These are phyloP conservation scores for Antechinus stuartii DNA, from an alignment of 2,113 vertebrate genomes.

Conservation along the genomic window DNA sequence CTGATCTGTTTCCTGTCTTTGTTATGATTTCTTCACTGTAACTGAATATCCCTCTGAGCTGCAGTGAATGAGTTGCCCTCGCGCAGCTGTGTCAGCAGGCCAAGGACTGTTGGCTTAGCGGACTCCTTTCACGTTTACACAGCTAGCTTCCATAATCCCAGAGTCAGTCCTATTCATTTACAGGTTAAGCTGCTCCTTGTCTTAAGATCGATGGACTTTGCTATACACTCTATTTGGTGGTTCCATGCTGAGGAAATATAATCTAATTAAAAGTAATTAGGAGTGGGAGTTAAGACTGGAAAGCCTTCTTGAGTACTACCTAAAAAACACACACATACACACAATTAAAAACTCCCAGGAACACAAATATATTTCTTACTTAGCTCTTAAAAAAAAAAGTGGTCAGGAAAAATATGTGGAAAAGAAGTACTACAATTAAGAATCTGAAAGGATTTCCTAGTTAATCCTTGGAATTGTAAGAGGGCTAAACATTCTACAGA, in stretches of 20 bases:
- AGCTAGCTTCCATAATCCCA: slow-evolving; percentile 56
- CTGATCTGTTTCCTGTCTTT: slow-evolving; percentile 95
- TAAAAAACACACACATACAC: not conserved
- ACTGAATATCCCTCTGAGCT: slow-evolving; percentile 84
- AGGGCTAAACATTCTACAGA: slow-evolving; percentile 6
- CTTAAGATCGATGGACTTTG: fast-evolving
- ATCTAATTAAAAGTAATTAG: slow-evolving; percentile 57
- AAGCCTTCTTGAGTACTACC: slow-evolving; percentile 6
- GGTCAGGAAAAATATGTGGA: slow-evolving; percentile 24
- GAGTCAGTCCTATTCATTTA: slow-evolving; percentile 54
- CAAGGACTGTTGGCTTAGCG: slow-evolving; percentile 69
- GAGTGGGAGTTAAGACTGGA: not conserved
- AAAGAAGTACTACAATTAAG: slow-evolving; percentile 29
- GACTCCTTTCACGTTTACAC: slow-evolving; percentile 36
- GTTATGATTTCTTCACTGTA: slow-evolving; percentile 93
- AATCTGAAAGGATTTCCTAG: not conserved
- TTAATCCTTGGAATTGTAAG: not conserved
- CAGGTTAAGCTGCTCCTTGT: slow-evolving; percentile 59
- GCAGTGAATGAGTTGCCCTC: slow-evolving; percentile 74
- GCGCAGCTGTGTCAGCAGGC: slow-evolving; percentile 93
- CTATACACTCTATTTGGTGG: not conserved
- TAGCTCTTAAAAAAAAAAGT: not conserved
- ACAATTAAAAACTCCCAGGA: not conserved
- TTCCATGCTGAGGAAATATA: not conserved
- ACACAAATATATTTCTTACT: slow-evolving; percentile 34